phyloP scores from a whole-genome alignment of 2,797 vertebrate species.

The Pogonophryne albipinna region DNA sequence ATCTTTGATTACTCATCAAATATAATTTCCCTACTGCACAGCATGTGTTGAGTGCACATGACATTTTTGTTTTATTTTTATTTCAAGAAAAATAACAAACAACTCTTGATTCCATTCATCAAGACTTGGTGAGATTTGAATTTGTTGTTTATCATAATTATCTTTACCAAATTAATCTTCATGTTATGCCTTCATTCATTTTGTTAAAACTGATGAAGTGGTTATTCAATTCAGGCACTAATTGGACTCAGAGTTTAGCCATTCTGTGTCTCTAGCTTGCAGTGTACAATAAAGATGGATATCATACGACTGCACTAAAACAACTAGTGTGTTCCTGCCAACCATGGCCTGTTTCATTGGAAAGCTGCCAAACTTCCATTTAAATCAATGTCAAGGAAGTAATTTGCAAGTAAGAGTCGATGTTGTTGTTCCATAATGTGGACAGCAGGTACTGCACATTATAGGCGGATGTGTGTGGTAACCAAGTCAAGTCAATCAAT shows the following conservation, averaged over 20 bases:
- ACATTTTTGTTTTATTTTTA: conserved; percentile 1
- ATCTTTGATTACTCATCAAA: conserved; percentile 4
- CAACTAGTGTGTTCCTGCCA: background rate
- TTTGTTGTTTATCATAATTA: background rate
- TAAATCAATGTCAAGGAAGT: conserved; percentile 5
- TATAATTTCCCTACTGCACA: too few relatives aligned
- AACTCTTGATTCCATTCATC: background rate
- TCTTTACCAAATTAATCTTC: background rate
- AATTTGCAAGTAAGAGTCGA: conserved; percentile 3
- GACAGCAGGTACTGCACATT: conserved; percentile 7
- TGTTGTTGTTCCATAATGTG: conserved; percentile 11
- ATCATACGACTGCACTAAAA: background rate
- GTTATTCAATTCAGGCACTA: background rate
- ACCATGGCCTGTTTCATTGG: background rate
- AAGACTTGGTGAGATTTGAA: background rate
- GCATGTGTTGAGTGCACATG: background rate
- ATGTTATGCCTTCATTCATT: conserved; percentile 12
- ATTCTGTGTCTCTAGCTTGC: background rate
- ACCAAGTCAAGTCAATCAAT: conserved; percentile 20
- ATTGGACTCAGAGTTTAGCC: conserved; percentile 4
- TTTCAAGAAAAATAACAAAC: background rate
- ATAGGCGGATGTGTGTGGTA: conserved; percentile 23
- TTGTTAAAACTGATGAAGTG: background rate
- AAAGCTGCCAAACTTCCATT: conserved; percentile 17
- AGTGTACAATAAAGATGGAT: background rate